Evolutionary conservation across 1,140 invertebrate species (phyloP), one percentile per base, ranked within the genome.

Genomic region (Caerostris extrusa): DNA sequence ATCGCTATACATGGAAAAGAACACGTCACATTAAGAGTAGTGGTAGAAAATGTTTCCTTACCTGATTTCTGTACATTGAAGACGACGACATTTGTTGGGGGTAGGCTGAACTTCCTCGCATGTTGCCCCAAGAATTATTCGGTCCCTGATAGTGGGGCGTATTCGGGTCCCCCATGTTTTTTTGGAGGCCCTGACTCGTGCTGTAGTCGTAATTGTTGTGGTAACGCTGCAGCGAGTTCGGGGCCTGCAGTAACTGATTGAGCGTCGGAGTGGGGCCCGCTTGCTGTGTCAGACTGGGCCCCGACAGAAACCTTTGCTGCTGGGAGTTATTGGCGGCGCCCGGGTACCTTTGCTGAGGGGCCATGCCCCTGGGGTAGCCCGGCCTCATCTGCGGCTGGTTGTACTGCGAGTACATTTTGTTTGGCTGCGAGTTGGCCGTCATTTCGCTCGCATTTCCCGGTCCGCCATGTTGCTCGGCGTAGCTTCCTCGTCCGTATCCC

Each of bases 211-310:
- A 96, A 94, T 95, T 96, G 90, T 95, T 96, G 50, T 95, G 95
- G 94, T 95, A 95, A 83, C 95, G 91, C 71, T 95, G 96, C 55
- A 96, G 96, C 60, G 97, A 97, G 94, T 98, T 98, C 2, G 97
- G 97, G 60, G 98, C 97, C 96, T 98, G 98, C 64, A 98, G 96
- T 95, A 99, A 96, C 95, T 98, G 98, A 96, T 99, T 99, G 91
- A 99, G 96, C 57, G 98, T 99, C 82, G 98, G 98, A 77, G 98
- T 99, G 19, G 98, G 98, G 83, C 98, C 96, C 85, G 95, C 95
- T 89, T 98, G 97, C 95, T 98, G 98, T 0, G 97, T 96, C 95
- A 97, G 97, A 95, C 96, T 97, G 95, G 97, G 97, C 93, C 97
- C 97, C 3, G 97, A 96, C 71, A 97, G 95, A 95, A 97, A 97